Evolutionary conservation across 1,140 invertebrate species (phyloP), one percentile per base, ranked within the genome.

Genomic region (Macrotrachela quadricornifera): DNA sequence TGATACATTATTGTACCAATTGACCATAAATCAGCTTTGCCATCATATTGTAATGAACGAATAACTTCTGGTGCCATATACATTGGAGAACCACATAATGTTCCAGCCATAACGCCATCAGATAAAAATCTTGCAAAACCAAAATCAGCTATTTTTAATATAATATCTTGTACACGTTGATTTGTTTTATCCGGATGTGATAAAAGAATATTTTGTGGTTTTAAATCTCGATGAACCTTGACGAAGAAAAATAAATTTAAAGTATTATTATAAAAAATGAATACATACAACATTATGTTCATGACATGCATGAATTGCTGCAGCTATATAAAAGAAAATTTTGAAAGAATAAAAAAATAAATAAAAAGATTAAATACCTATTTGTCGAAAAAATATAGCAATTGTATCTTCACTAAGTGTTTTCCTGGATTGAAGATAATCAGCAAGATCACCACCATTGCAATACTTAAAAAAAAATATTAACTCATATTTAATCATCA

Each of bases 31-130:
- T 97, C 83, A 42, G 92, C 94, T 73, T 97, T 97, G 13, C 88
- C 88, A 73, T 94, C 86, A 68, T 99, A 99, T 64, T 95, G 85
- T 47, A 91, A 71, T 1, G 90, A 95, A 91, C 97, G 96, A 59
- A 99, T 96, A 39, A 99, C 92, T 77, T 99, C 91, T 1, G 91
- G 90, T 37, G 90, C 90, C 92, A 97, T 97, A 63, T 97, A 99
- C 91, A 99, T 97, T 4, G 94, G 94, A 39, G 91, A 97, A 16
- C 92, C 94, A 71, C 94, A 99, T 3, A 99, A 72, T 39, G 94
- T 99, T 46, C 87, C 91, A 46, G 94, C 94, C 94, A 99, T 99
- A 15, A 91, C 87, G 46, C 92, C 94, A 69, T 97, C 92, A 71
- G 90, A 81, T 10, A 99, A 72, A 71, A 96, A 96, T 64, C 94